Evolutionary conservation across 2,888 invertebrate species (phyloP).

Genomic region (Thelaira solivaga): DNA sequence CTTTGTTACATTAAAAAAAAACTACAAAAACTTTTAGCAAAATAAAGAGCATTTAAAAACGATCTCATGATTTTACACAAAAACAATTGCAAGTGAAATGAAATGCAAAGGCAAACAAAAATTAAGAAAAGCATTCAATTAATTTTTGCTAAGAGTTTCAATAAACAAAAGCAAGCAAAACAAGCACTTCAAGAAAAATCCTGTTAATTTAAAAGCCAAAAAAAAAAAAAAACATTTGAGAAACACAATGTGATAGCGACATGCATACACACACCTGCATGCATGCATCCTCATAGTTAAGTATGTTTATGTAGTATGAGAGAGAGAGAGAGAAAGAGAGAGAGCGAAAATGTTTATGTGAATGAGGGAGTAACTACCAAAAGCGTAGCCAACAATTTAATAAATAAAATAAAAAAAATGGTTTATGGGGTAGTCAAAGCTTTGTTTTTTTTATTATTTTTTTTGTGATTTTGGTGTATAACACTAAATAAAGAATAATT

Average conservation of each 20-base stretch:
- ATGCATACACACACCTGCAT: too few species aligned
- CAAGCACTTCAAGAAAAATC: background rate
- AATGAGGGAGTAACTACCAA: constrained; percentile 23
- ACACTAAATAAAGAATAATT: constrained; percentile 54
- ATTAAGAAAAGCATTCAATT: background rate
- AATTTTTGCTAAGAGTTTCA: background rate
- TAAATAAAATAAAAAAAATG: constrained; percentile 15
- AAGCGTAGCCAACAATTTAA: constrained; percentile 16
- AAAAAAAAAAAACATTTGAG: constrained; percentile 12
- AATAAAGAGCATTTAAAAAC: constrained; percentile 46
- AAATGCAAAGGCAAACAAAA: constrained; percentile 13
- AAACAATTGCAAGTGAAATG: too few species aligned
- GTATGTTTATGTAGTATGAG: too few species aligned
- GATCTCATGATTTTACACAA: constrained; percentile 42
- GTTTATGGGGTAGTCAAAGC: constrained; percentile 40
- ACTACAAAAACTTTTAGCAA: background rate
- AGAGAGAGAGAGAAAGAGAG: too few species aligned
- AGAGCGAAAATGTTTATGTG: constrained; percentile 39
- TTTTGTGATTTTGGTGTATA: constrained; percentile 62
- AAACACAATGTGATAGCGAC: constrained; percentile 58
- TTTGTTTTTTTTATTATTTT: constrained; percentile 51
- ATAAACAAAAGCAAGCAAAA: background rate
- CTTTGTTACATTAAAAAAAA: background rate
- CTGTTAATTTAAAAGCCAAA: background rate
- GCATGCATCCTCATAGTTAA: too few species aligned